These are phyloP conservation scores for Pocillopora meandrina DNA, from an alignment of 92 coral and sea anemone genomes.

Conservation along the genomic window DNA sequence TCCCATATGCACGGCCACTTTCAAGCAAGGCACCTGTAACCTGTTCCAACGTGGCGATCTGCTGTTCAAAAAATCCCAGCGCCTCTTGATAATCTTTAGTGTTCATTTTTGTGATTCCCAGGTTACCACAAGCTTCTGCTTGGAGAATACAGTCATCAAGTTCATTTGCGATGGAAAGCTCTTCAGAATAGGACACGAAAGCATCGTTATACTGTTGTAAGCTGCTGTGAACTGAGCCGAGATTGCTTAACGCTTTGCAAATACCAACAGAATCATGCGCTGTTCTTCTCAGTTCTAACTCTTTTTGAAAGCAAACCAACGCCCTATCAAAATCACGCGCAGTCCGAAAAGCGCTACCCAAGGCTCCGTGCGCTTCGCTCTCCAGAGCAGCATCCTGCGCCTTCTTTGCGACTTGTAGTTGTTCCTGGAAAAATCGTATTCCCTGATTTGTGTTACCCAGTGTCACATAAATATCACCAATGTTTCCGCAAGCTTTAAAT, in stretches of 20 bases:
- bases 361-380: constrained; percentile 86
- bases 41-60: constrained; percentile 79
- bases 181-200: constrained; percentile 78
- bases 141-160: constrained; percentile 71
- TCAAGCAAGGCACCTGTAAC: constrained; percentile 79
- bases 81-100: constrained; percentile 81
- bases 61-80: constrained; percentile 81
- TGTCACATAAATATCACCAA: constrained; percentile 84
- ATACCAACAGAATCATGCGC: constrained; percentile 66
- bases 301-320: constrained; percentile 73
- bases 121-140: constrained; percentile 80
- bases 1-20: constrained; percentile 93
- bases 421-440: constrained; percentile 84
- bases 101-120: constrained; percentile 82
- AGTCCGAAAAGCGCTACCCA: constrained; percentile 88
- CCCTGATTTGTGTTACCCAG: constrained; percentile 76
- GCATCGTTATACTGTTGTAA: constrained; percentile 78
- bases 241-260: constrained; percentile 85
- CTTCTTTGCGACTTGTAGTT: constrained; percentile 80
- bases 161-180: constrained; percentile 79
- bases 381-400: constrained; percentile 66
- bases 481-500: constrained; percentile 90
- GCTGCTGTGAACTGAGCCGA: constrained; percentile 75
- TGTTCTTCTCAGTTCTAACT: constrained; percentile 70
- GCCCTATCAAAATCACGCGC: constrained; percentile 84